phyloP scores from a whole-genome alignment of 2,888 invertebrate genomes.

The Nomada goodeniana region DNA sequence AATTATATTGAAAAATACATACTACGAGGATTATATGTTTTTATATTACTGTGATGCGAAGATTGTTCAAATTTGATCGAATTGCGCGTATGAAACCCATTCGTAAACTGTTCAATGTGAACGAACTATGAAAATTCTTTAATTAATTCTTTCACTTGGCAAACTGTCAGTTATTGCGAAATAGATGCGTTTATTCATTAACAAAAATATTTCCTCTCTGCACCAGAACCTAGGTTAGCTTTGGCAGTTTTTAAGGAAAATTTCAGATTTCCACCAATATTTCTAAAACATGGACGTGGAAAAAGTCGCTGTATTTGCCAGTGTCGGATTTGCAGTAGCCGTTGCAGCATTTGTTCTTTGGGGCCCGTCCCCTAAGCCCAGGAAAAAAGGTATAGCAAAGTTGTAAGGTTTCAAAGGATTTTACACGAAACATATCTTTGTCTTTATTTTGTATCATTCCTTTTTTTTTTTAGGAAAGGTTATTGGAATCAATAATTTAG shows the following conservation, averaged over 20 bases:
- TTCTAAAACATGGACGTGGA: constrained; percentile 88
- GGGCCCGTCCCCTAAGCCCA: constrained; percentile 89
- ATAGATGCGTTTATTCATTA: background rate
- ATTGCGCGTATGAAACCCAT: background rate
- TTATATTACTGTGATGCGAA: background rate
- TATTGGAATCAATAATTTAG: constrained; percentile 95
- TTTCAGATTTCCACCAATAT: constrained; percentile 13
- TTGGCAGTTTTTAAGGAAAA: constrained; percentile 4
- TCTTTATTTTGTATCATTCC: constrained; percentile 9
- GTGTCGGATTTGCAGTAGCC: constrained; percentile 92
- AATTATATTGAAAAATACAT: constrained; percentile 16
- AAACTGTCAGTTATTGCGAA: constrained; percentile 11
- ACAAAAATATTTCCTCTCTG: background rate
- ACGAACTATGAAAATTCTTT: constrained; percentile 12
- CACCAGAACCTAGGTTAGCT: constrained; percentile 49
- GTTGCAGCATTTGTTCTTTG: constrained; percentile 94
- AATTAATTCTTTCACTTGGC: background rate
- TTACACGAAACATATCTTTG: background rate
- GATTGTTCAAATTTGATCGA: background rate
- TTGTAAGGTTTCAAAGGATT: background rate
- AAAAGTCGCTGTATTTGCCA: constrained; percentile 91
- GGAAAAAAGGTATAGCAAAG: constrained; percentile 78
- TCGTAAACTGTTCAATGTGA: background rate
- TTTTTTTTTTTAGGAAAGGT: constrained; percentile 88
- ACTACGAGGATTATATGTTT: background rate